phyloP scores from a whole-genome alignment of 2,888 invertebrate genomes.

The Drosophila leonis region DNA sequence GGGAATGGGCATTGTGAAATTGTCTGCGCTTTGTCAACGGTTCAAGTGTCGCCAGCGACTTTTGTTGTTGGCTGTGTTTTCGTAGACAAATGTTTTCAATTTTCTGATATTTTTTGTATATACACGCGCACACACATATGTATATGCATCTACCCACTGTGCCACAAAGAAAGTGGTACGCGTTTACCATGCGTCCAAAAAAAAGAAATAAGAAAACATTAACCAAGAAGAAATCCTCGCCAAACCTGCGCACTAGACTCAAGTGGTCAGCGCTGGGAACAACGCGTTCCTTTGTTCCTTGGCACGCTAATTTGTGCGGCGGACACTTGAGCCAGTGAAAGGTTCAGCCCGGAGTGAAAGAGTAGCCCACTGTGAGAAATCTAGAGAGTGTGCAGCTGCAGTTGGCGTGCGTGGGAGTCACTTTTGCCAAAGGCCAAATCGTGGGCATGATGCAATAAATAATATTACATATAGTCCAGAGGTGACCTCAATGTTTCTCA shows the following conservation, averaged over 20 bases:
- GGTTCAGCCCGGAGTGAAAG: slow-evolving; percentile 54
- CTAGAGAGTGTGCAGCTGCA: slow-evolving; percentile 59
- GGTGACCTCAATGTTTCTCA: slow-evolving; percentile 51
- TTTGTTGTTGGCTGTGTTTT: slow-evolving; percentile 58
- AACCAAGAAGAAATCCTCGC: slow-evolving; percentile 12
- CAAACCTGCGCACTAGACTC: slow-evolving; percentile 38
- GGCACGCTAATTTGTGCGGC: slow-evolving; percentile 72
- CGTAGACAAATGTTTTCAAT: slow-evolving; percentile 75
- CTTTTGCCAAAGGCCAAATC: slow-evolving; percentile 46
- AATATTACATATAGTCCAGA: slow-evolving; percentile 9
- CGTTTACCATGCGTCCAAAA: slow-evolving; percentile 75
- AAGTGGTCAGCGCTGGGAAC: slow-evolving; percentile 78
- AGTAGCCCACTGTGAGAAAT: slow-evolving; percentile 53
- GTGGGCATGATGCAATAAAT: slow-evolving; percentile 68
- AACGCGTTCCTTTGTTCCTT: slow-evolving; percentile 41
- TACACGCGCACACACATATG: slow-evolving; percentile 10
- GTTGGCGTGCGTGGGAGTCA: slow-evolving; percentile 75
- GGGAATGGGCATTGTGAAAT: slow-evolving; percentile 77
- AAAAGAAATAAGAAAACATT: background rate
- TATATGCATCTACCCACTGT: slow-evolving; percentile 36
- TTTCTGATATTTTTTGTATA: slow-evolving; percentile 57
- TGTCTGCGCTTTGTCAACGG: slow-evolving; percentile 68
- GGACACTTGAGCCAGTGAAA: slow-evolving; percentile 75
- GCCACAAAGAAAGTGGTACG: slow-evolving; percentile 74
- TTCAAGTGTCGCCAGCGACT: slow-evolving; percentile 76